These are phyloP conservation scores for Ichneumoninae sp. DNA, from an alignment of 2,888 invertebrate species.

Conservation along the genomic window DNA sequence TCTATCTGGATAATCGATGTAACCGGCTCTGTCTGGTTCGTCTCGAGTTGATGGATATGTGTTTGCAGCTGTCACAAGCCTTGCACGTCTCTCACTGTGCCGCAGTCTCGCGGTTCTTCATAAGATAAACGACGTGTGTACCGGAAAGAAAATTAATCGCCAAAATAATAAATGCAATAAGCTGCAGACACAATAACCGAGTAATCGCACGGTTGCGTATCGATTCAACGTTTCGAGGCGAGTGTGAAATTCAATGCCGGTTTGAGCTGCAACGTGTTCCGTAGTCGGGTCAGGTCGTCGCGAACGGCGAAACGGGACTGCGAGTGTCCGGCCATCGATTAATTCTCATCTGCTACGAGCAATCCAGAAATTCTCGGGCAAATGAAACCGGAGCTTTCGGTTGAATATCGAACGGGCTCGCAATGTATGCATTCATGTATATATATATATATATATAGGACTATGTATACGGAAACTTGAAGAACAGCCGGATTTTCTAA, in stretches of 20 bases:
- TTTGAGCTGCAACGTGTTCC: background rate
- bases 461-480: too few species aligned
- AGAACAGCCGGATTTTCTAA: too few species aligned
- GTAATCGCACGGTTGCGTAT: constrained; percentile 5
- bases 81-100: background rate
- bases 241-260: background rate
- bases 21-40: constrained; percentile 39
- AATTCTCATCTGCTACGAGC: constrained; percentile 7
- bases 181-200: background rate
- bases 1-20: constrained; percentile 42
- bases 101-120: background rate
- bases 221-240: constrained; percentile 15
- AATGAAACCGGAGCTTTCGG: constrained; percentile 1
- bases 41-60: constrained; percentile 8
- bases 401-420: background rate
- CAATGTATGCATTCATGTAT: too few species aligned
- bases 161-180: background rate
- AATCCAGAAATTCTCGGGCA: background rate
- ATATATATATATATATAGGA: too few species aligned
- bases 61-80: background rate
- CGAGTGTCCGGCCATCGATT: constrained; percentile 6
- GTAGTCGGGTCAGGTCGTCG: constrained; percentile 5
- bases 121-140: constrained; percentile 22
- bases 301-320: background rate
- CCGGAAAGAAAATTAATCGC: background rate